Conservation (phyloP, 2,797 vertebrate genomes). For the Philypnodon macrostomus region DNA sequence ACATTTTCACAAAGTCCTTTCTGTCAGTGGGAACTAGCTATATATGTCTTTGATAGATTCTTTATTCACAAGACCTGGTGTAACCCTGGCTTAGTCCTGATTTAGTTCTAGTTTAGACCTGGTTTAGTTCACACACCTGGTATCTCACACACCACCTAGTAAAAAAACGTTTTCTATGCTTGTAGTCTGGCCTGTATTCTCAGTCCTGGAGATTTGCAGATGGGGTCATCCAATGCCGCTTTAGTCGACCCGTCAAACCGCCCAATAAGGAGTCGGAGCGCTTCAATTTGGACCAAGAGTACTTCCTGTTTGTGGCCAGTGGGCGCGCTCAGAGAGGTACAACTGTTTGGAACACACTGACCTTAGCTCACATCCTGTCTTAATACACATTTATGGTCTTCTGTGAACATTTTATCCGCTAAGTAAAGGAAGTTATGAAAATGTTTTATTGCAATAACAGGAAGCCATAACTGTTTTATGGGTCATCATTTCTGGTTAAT, state of each 20-base stretch:
- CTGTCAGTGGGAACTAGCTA: too few species aligned
- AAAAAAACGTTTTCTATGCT: neutral
- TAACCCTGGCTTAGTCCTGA: too few species aligned
- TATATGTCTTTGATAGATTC: too few species aligned
- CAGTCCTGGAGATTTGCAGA: constrained; percentile 77
- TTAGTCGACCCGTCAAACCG: constrained; percentile 67
- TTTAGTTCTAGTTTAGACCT: too few species aligned
- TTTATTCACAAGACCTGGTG: too few species aligned
- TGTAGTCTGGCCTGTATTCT: constrained; percentile 61
- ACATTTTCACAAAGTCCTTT: too few species aligned
- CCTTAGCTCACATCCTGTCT: neutral
- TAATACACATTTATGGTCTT: constrained; percentile 10
- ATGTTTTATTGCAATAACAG: neutral
- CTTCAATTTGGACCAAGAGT: constrained; percentile 74
- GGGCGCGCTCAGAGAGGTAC: constrained; percentile 74
- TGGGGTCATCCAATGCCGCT: constrained; percentile 79
- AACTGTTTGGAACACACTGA: neutral
- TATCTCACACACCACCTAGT: too few species aligned
- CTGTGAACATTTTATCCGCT: neutral
- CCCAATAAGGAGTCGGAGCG: constrained; percentile 55
- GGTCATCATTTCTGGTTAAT: neutral
- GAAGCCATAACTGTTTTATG: neutral
- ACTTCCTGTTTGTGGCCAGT: constrained; percentile 82
- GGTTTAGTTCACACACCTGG: too few species aligned
- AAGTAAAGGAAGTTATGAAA: neutral